Evolutionary conservation across 1,140 invertebrate genomes (phyloP).

Genomic region (Steinernema feltiae): DNA sequence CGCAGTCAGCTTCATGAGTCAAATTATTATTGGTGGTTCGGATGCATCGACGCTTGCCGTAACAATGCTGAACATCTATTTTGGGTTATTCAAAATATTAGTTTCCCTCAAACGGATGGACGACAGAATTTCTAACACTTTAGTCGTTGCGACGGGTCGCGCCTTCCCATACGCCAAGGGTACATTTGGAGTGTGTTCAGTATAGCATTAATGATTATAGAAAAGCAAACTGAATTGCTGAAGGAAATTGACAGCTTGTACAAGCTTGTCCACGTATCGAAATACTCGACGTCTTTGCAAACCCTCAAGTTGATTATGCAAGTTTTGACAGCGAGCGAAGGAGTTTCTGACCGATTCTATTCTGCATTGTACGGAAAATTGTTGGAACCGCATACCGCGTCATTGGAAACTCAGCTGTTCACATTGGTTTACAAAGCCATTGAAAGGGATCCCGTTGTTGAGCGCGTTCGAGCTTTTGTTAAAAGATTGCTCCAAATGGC

Average conservation of each 20-base stretch:
- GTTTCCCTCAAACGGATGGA: not conserved
- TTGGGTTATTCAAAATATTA: not conserved
- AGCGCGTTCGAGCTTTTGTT: not conserved
- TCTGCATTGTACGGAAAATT: not conserved
- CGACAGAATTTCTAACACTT: not conserved
- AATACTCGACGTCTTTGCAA: not conserved
- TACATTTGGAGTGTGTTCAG: not conserved
- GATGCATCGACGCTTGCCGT: not conserved
- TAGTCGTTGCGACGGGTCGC: not conserved
- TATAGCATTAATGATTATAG: not conserved
- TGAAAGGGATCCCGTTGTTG: not conserved
- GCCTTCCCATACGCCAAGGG: constrained; percentile 7
- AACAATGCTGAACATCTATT: not conserved
- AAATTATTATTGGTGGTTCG: not conserved
- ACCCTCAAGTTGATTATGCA: not conserved
- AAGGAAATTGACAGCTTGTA: not conserved
- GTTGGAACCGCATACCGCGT: not conserved
- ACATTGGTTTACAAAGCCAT: not conserved
- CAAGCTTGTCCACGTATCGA: not conserved
- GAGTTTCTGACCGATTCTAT: not conserved
- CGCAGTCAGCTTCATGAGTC: constrained; percentile 2
- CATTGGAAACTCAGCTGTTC: not conserved
- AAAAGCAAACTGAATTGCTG: not conserved
- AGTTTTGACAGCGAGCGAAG: not conserved
- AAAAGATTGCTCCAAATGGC: not conserved